Evolutionary conservation across 2,888 invertebrate genomes (phyloP).

Genomic region (Eupithecia insigniata): DNA sequence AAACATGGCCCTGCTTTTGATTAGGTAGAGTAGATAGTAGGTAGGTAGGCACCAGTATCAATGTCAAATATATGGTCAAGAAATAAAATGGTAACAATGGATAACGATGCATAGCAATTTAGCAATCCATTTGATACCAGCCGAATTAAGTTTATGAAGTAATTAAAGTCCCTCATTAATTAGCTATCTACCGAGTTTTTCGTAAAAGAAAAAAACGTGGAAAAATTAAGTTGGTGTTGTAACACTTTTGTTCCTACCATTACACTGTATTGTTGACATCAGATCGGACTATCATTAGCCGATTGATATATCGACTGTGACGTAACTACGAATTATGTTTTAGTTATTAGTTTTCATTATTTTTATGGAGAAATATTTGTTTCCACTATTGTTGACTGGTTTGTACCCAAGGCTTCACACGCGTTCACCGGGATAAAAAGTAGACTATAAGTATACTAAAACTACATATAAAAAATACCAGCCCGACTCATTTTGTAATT

Average conservation of each 20-base stretch:
- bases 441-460: too few species aligned
- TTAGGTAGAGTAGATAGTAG: too few species aligned
- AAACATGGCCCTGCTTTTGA: too few species aligned
- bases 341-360: constrained; percentile 43
- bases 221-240: background rate
- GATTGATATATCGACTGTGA: constrained; percentile 70
- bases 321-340: constrained; percentile 50
- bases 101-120: too few species aligned
- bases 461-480: background rate
- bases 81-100: too few species aligned
- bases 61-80: too few species aligned
- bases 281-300: constrained; percentile 70
- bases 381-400: background rate
- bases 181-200: background rate
- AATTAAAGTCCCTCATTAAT: too few species aligned
- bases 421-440: background rate
- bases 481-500: background rate
- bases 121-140: too few species aligned
- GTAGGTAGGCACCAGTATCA: too few species aligned
- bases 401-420: background rate
- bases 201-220: background rate
- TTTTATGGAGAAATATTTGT: constrained; percentile 21
- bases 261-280: constrained; percentile 59
- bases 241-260: constrained; percentile 41
- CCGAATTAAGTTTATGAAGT: too few species aligned